Base-by-base conservation (phyloP, 2,888 invertebrate genomes). In the Troilus luridus region DNA sequence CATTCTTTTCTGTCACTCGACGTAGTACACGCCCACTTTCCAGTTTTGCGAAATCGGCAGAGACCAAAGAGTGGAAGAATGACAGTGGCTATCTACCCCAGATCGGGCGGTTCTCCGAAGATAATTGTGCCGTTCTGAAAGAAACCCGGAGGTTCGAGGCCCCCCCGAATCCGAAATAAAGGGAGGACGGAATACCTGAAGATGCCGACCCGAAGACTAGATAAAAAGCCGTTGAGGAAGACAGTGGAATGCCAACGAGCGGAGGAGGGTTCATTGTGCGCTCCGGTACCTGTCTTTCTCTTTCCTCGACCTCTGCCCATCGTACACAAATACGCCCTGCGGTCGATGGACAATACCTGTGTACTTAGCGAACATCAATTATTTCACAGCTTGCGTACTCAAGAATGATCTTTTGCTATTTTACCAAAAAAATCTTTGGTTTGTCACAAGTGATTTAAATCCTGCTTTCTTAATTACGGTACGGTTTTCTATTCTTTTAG, bases 171-270 rank as follows among this genome's bases (percentile, higher is more conserved):
- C 11, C n/a, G 56, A 56, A 85, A 85, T 56, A 56, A 85, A 85
- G 56, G 85, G n/a, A 85, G 21, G 56, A 54, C 56, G n/a, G 56
- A 56, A 85, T 85, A 85, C 85, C 85, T 85, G 85, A 85, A 85
- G 85, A 85, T 85, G 85, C 85, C 85, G 85, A 85, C 85, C 85
- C n/a, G n/a, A 54, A 58, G 56, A 85, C 72, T 77, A 77, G 85
- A 85, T 85, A 85, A 85, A 85, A 85, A 85, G 85, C 85, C 85
- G 85, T n/a, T 56, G 56, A 85, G 85, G 85, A 85, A 85, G 85
- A 85, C 85, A 56, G 85, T n/a, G 85, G 85, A 85, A 85, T 85
- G 85, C 85, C 85, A 85, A 85, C 27, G 72, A 77, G 72, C 72
- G 72, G 27, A 77, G 27, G 27, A 77, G 85, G 85, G 85, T 85